Evolutionary conservation across 2,888 invertebrate genomes (phyloP), one percentile per base, ranked within the genome.

Genomic region (Oligia fasciuncula): DNA sequence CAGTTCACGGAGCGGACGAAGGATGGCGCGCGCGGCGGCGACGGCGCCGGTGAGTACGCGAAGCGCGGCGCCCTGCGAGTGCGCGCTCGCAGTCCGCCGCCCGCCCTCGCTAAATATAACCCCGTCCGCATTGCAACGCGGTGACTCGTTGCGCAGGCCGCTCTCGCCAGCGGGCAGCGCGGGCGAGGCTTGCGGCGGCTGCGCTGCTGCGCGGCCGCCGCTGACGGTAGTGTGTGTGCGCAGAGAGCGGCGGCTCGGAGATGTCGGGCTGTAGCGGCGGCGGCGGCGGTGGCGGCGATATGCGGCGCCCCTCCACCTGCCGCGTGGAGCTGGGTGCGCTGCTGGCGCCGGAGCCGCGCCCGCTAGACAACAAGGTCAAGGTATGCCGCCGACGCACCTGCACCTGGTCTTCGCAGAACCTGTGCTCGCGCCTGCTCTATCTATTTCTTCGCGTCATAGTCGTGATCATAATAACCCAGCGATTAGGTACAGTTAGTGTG

Each of bases 291-390:
- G 54, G 57, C 57, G 23, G 87, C 91, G 92, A 91, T 79, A 89
- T 85, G 88, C 94, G 95, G 81, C 95, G 96, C 90, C 93, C 95
- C 91, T 95, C 96, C 95, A 96, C 96, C 90, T 95, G 97, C 93
- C 95, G 96, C 94, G 96, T 97, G 89, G 98, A 98, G 94, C 97
- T 98, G 94, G 97, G 97, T 89, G 95, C 97, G 93, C 97, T 97
- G 91, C 97, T 97, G 93, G 97, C 97, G 92, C 96, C 97, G 89
- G 98, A 98, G 94, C 98, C 97, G 94, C 97, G 98, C 88, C 97
- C 97, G 88, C 97, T 97, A 91, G 98, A 98, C 96, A 98, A 98
- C 94, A 98, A 98, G 96, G 98, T 98, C 92, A 98, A 98, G 97
- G 98, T 98, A 96, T 19, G 71, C 60, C 66, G 46, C 70, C 76